Evolutionary conservation across 2,888 invertebrate species (phyloP).

Genomic region (Pogonocherus hispidulus): DNA sequence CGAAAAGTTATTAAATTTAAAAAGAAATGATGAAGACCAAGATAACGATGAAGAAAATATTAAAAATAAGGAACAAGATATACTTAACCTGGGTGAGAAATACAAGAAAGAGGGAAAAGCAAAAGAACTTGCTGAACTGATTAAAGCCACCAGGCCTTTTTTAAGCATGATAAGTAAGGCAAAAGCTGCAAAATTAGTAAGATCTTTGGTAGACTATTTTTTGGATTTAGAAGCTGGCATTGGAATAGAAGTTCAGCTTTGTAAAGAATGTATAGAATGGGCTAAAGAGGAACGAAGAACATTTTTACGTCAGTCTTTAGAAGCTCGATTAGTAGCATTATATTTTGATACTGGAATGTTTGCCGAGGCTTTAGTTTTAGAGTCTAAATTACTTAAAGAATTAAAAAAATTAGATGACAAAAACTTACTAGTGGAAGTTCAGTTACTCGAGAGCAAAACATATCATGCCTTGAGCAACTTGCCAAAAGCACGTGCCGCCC

Average conservation of each 20-base stretch:
- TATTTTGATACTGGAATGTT: slow-evolving; percentile 95
- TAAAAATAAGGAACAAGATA: slow-evolving; percentile 92
- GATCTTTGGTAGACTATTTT: slow-evolving; percentile 97
- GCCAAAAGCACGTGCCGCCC: slow-evolving; percentile 95
- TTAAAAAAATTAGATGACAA: slow-evolving; percentile 99
- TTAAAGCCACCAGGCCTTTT: slow-evolving; percentile 96
- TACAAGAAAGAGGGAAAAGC: slow-evolving; percentile 96
- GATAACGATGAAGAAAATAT: slow-evolving; percentile 93
- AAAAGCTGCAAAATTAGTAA: slow-evolving; percentile 98
- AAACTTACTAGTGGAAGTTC: slow-evolving; percentile 97
- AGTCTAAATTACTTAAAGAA: slow-evolving; percentile 91
- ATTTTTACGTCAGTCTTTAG: slow-evolving; percentile 95
- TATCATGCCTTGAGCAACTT: slow-evolving; percentile 98
- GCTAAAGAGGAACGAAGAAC: slow-evolving; percentile 98
- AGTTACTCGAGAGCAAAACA: slow-evolving; percentile 97
- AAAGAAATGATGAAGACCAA: slow-evolving; percentile 81
- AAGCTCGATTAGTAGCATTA: slow-evolving; percentile 94
- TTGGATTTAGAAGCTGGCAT: slow-evolving; percentile 96
- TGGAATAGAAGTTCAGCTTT: slow-evolving; percentile 93
- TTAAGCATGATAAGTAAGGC: slow-evolving; percentile 97
- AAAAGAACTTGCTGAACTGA: slow-evolving; percentile 91
- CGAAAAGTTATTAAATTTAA: slow-evolving; percentile 84
- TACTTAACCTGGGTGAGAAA: slow-evolving; percentile 91
- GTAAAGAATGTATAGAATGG: slow-evolving; percentile 99
- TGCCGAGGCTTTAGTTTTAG: slow-evolving; percentile 86